Conservation (phyloP, 2,797 vertebrate genomes). For the Decapterus maruadsi region DNA sequence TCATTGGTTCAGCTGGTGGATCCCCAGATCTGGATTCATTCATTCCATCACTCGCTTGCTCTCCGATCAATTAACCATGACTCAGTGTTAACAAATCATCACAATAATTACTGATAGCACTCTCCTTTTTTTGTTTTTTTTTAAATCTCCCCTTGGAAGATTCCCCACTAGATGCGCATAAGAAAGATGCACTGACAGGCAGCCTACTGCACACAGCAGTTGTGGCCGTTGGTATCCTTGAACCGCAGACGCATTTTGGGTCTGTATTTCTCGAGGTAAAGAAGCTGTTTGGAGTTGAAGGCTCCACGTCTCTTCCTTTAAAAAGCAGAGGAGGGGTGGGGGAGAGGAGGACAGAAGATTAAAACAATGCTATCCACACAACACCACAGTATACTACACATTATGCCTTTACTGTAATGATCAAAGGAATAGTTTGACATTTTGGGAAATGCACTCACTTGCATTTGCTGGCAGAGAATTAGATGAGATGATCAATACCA, state of each 20-base stretch:
- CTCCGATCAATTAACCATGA: constrained; percentile 84
- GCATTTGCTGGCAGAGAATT: neutral
- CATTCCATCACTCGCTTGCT: constrained; percentile 79
- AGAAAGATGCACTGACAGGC: constrained; percentile 80
- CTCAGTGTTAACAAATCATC: constrained; percentile 85
- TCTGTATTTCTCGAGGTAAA: constrained; percentile 99
- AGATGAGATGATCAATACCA: neutral
- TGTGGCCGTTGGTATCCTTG: constrained; percentile 95
- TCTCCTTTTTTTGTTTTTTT: constrained; percentile 57
- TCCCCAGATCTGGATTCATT: constrained; percentile 83
- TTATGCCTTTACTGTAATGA: neutral
- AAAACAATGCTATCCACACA: neutral
- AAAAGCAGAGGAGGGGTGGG: constrained; percentile 46
- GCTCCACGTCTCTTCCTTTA: constrained; percentile 98
- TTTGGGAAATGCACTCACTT: neutral
- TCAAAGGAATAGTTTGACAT: neutral
- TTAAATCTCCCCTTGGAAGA: constrained; percentile 82
- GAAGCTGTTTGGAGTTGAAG: constrained; percentile 99
- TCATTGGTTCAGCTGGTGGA: constrained; percentile 88
- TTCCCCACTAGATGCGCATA: constrained; percentile 84
- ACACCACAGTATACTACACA: neutral
- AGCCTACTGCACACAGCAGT: constrained; percentile 96
- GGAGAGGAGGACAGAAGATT: neutral
- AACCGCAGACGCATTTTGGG: constrained; percentile 98
- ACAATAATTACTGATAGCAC: constrained; percentile 87